Percentiles rank a stretch among this genome's conserved stretches.
These are phyloP conservation scores for Protomyctophum bolini DNA, from an alignment of 2,113 vertebrate species.

Conservation along the genomic window DNA sequence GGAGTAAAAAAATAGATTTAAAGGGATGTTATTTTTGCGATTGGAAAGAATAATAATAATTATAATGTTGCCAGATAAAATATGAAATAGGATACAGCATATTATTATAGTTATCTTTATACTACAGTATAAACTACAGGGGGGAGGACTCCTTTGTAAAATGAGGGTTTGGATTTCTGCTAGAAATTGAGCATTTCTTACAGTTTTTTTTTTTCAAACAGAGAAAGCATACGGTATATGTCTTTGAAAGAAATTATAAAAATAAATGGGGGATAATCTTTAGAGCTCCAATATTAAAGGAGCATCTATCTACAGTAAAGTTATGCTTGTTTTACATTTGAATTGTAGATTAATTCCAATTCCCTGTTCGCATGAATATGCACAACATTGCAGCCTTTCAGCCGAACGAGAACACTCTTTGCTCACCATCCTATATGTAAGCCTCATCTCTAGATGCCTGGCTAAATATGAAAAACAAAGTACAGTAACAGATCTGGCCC, in stretches of 20 bases:
- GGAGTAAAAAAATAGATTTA: constrained; percentile 28
- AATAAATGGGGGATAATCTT: constrained; percentile 34
- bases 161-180: too few relatives aligned
- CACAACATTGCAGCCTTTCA: constrained; percentile 21
- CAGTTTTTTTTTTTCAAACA: constrained; percentile 16
- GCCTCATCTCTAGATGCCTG: constrained; percentile 8
- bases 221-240: constrained; percentile 27
- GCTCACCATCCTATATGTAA: constrained; percentile 32
- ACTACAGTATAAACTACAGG: constrained; percentile 24
- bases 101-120: constrained; percentile 32
- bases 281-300: constrained; percentile 46
- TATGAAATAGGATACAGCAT: constrained; percentile 32
- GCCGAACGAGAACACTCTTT: constrained; percentile 51
- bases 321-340: constrained; percentile 57
- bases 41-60: constrained; percentile 15
- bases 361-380: constrained; percentile 56
- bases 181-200: constrained; percentile 30
- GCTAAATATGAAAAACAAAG: too few relatives aligned
- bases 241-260: constrained; percentile 13
- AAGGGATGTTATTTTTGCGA: constrained; percentile 32
- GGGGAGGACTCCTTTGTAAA: constrained; percentile 43
- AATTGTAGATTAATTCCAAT: constrained; percentile 65
- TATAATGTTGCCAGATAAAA: constrained; percentile 43
- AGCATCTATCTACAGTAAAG: constrained; percentile 43
- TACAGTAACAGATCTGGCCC: too few relatives aligned